A percentile compares a stretch with the other conserved stretches of the same genome.
phyloP scores from a whole-genome alignment of 2,888 invertebrate genomes.

The Eupelmus urozonus region DNA sequence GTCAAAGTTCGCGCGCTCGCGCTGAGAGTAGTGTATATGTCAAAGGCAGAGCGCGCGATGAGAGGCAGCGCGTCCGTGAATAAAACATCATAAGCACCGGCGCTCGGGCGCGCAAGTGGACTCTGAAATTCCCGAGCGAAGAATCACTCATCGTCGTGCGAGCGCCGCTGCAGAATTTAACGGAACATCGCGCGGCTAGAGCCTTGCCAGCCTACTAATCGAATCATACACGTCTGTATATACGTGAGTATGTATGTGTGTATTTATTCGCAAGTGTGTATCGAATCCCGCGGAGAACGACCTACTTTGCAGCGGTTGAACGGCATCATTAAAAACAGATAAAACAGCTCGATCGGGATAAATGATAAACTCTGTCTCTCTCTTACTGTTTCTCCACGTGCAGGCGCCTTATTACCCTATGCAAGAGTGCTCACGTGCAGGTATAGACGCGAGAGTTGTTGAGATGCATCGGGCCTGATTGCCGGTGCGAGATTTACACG shows the following conservation, averaged over 20 bases:
- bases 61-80: slow-evolving; percentile 14
- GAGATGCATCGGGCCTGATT: too few relatives aligned
- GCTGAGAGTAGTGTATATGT: slow-evolving; percentile 1
- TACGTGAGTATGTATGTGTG: not conserved
- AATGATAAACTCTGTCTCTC: not conserved
- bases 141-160: slow-evolving; percentile 37
- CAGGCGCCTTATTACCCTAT: too few relatives aligned
- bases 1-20: slow-evolving; percentile 36
- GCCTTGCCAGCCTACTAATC: slow-evolving; percentile 43
- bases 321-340: slow-evolving; percentile 45
- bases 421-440: too few relatives aligned
- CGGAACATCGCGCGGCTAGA: slow-evolving; percentile 19
- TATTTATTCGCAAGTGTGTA: not conserved
- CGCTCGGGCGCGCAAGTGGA: slow-evolving; percentile 30
- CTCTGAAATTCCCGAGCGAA: slow-evolving; percentile 49
- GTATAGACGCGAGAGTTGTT: too few relatives aligned
- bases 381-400: too few relatives aligned
- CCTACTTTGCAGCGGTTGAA: slow-evolving; percentile 34
- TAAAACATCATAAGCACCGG: slow-evolving; percentile 42
- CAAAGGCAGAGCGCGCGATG: not conserved
- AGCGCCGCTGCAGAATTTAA: slow-evolving; percentile 19
- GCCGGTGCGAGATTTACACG: slow-evolving; percentile 2
- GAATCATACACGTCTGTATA: slow-evolving; percentile 19
- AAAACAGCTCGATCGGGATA: slow-evolving; percentile 6
- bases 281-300: too few relatives aligned